A percentile compares a stretch with the other conserved stretches of the same genome.
Conservation (phyloP, 2,797 vertebrate species). For the Sparus aurata region DNA sequence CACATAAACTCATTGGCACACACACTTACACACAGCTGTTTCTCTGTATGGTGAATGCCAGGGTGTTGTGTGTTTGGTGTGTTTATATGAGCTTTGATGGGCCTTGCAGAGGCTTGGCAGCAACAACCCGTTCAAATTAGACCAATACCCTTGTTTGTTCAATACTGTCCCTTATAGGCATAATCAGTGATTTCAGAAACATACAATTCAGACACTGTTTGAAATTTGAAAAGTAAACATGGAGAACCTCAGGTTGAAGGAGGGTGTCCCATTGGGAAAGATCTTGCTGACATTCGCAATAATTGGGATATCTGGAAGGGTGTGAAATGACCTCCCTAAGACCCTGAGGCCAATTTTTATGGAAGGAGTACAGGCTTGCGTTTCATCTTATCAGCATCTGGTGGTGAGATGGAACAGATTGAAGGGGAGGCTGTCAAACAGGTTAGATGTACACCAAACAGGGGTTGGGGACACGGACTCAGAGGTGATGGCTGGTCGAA, state of each 20-base stretch:
- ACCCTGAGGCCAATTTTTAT: background rate
- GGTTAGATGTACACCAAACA: constrained; percentile 1
- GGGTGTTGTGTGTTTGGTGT: constrained; percentile 69
- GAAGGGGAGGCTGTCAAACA: constrained; percentile 11
- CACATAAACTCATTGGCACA: constrained; percentile 45
- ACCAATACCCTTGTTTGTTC: background rate
- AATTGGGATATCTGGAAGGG: background rate
- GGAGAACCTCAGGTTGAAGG: background rate
- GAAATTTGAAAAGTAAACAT: background rate
- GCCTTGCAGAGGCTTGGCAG: constrained; percentile 57
- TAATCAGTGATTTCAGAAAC: background rate
- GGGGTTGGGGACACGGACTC: background rate
- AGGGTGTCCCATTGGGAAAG: background rate
- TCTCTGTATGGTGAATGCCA: constrained; percentile 54
- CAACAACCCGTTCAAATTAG: constrained; percentile 41
- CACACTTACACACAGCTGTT: constrained; percentile 64
- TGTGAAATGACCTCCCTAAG: background rate
- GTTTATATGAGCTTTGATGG: constrained; percentile 69
- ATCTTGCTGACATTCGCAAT: constrained; percentile 4
- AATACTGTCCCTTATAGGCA: constrained; percentile 7
- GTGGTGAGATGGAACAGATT: constrained; percentile 26
- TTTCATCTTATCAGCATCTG: constrained; percentile 44
- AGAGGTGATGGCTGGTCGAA: background rate
- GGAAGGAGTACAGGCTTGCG: background rate
- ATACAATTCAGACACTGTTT: background rate